Evolutionary conservation across 64 coral and sea anemone genomes (phyloP), one percentile per base, ranked within the genome.

Genomic region (Cladopsammia gracilis): DNA sequence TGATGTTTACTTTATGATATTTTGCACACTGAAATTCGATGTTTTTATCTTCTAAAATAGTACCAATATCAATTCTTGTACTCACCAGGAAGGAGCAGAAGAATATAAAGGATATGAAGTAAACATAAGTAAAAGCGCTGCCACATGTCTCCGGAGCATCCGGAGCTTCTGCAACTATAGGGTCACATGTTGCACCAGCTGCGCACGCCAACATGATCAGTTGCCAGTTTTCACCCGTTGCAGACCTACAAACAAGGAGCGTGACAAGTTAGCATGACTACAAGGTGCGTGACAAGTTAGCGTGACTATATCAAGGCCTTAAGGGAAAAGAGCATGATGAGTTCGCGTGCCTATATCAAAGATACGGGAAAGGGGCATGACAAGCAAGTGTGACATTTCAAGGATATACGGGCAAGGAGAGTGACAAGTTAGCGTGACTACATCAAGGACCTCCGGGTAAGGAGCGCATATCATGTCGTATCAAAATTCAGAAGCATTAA

Each of bases 1-100:
- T 34, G 34, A 34, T 34, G 34, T 34, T 34, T 34, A 2, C 34
- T 34, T n/a, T n/a, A n/a, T 34, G 34, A 34, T 34, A 34, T 34
- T 34, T 34, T 34, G 34, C 34, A 34, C 34, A 34, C 34, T 34
- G 34, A 34, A 34, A 34, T 34, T 34, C 34, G 34, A 34, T 34
- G 34, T 34, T 34, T 34, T 34, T 34, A 34, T 34, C 34, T 34
- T 34, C 34, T 56, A 12, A 10, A 56, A 56, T 56, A 56, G 53
- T 12, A 12, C 12, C 7, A 56, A 56, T 56, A 1, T 56, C 7
- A 56, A 56, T 56, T 56, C 5, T 56, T 3, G 16, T 57, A 88
- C 98, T 93, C 71, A 99, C 98, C 86, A 99, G 84, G 72, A 99
- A 99, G 20, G 94, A 96, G 73, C 98, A 99, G 71, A 99, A 96